phyloP scores from a whole-genome alignment of 2,113 vertebrate genomes.

The Crotalus helleri region DNA sequence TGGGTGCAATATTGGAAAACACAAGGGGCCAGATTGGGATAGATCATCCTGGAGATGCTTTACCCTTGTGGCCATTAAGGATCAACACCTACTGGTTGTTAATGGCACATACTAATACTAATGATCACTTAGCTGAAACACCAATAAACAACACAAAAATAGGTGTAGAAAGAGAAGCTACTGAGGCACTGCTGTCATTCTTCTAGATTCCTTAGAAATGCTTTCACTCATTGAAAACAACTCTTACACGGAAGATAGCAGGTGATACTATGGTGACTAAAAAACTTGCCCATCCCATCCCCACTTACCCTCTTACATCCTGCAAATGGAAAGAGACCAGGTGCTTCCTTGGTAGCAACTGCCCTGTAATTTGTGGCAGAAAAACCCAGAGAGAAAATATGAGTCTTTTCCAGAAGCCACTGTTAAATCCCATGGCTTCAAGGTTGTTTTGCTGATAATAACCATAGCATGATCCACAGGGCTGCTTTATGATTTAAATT shows the following conservation, averaged over 20 bases:
- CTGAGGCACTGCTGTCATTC: not conserved
- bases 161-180: not conserved
- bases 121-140: not conserved
- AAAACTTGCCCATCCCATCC: not conserved
- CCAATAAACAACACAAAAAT: not conserved
- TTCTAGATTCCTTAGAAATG: not conserved
- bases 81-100: no score
- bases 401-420: not conserved
- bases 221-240: not conserved
- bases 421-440: not conserved
- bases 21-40: not conserved
- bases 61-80: not conserved
- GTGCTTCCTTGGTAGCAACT: not conserved
- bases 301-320: not conserved
- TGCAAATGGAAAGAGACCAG: not conserved
- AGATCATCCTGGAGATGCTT: not conserved
- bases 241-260: not conserved
- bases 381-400: not conserved
- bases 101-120: not conserved
- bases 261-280: not conserved
- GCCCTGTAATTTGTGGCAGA: not conserved
- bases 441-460: not conserved
- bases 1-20: not conserved
- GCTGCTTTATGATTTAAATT: not conserved
- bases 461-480: not conserved